phyloP scores from a whole-genome alignment of 1,140 invertebrate species.

The Procambarus virginalis region DNA sequence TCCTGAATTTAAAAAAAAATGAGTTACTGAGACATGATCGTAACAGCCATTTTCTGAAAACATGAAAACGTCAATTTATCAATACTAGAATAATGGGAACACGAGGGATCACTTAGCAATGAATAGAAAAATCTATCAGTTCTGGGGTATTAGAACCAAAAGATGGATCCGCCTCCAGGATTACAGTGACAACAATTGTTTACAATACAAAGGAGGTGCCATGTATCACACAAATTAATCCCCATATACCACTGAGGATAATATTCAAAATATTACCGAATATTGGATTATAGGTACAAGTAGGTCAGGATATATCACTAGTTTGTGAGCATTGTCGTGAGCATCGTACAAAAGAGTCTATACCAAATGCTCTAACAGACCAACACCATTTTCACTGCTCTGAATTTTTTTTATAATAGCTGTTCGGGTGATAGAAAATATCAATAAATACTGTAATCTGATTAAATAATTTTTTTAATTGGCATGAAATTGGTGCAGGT shows the following conservation, averaged over 20 bases:
- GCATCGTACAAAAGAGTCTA: background rate
- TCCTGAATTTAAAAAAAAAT: no score
- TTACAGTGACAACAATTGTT: background rate
- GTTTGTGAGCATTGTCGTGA: constrained; percentile 52
- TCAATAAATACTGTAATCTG: no score
- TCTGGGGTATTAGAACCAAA: background rate
- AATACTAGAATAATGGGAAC: background rate
- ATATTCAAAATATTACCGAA: constrained; percentile 15
- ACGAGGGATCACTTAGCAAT: background rate
- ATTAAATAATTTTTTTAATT: background rate
- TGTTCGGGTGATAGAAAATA: background rate
- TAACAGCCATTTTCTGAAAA: no score
- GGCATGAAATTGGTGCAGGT: background rate
- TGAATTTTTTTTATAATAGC: no score
- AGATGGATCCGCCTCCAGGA: background rate
- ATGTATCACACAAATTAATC: constrained; percentile 11
- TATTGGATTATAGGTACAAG: constrained; percentile 13
- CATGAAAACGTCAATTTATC: background rate
- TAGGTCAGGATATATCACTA: constrained; percentile 45
- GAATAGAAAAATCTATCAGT: background rate
- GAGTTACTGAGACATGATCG: no score
- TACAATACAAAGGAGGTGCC: constrained; percentile 17
- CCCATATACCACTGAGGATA: constrained; percentile 1
- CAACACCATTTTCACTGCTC: constrained; percentile 8
- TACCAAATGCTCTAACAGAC: background rate